Evolutionary conservation across 2,797 vertebrate genomes (phyloP).

Genomic region (Triplophysa bombifrons): DNA sequence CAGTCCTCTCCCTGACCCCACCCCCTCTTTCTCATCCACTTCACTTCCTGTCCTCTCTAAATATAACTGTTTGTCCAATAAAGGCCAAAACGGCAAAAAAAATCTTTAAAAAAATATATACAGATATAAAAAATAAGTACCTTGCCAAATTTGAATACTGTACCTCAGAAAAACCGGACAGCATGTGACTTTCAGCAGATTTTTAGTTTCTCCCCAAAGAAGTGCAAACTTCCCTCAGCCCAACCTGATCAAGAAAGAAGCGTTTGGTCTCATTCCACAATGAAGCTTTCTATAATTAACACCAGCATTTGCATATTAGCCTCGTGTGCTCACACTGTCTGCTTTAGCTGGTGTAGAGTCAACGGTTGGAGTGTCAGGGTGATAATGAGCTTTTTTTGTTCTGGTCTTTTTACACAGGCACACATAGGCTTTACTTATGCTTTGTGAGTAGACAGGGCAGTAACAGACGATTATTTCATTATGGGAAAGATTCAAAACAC

Average conservation of each 20-base stretch:
- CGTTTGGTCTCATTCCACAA: constrained; percentile 18
- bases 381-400: constrained; percentile 54
- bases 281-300: constrained; percentile 72
- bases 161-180: neutral
- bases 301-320: constrained; percentile 72
- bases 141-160: neutral
- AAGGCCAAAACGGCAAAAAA: no score
- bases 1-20: no score
- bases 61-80: no score
- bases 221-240: neutral
- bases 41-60: no score
- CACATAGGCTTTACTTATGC: constrained; percentile 19
- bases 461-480: constrained; percentile 23
- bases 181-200: neutral
- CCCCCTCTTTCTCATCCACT: no score
- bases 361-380: constrained; percentile 42
- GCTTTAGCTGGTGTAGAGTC: constrained; percentile 9
- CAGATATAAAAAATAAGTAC: no score
- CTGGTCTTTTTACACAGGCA: constrained; percentile 38
- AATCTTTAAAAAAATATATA: no score
- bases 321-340: constrained; percentile 63
- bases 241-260: constrained; percentile 1
- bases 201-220: neutral
- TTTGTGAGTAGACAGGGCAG: neutral
- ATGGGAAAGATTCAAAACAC: constrained; percentile 1